Conservation (phyloP, 2,113 vertebrate genomes). For the Coptodon bakossiorum region DNA sequence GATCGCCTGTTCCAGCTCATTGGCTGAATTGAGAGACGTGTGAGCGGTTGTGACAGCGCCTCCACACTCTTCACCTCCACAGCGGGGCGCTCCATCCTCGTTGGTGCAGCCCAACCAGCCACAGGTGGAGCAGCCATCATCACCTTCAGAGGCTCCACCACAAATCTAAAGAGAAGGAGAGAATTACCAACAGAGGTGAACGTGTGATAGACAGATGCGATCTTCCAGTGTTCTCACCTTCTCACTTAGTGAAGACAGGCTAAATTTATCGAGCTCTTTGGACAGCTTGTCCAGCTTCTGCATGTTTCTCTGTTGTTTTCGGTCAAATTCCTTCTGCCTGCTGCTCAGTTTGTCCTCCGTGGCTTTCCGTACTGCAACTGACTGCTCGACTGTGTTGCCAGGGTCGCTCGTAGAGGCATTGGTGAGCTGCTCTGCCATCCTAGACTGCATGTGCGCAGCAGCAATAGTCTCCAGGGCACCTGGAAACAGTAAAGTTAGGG, state of each 20-base stretch:
- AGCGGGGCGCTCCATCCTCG: conserved; percentile 69
- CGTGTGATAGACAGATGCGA: background rate
- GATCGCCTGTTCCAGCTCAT: conserved; percentile 84
- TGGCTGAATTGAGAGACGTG: conserved; percentile 77
- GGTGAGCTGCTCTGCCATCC: conserved; percentile 74
- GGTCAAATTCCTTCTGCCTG: conserved; percentile 75
- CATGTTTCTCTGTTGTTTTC: conserved; percentile 76
- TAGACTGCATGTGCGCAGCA: conserved; percentile 80
- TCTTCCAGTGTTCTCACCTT: conserved; percentile 68
- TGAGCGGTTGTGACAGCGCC: conserved; percentile 73
- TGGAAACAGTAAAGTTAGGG: conserved; percentile 31
- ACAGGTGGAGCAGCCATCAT: conserved; percentile 77
- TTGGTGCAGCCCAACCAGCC: conserved; percentile 80
- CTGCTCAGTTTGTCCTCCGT: conserved; percentile 77
- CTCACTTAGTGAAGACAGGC: conserved; percentile 74
- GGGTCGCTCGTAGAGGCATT: conserved; percentile 74
- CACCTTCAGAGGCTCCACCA: conserved; percentile 71
- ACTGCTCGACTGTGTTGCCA: conserved; percentile 69
- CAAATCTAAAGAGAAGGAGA: conserved; percentile 73
- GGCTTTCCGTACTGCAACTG: conserved; percentile 66
- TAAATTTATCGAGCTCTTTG: conserved; percentile 76
- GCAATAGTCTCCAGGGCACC: conserved; percentile 87
- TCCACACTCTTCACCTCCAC: conserved; percentile 80
- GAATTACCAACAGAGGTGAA: background rate
- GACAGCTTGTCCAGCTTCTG: conserved; percentile 83